Conservation (phyloP, 2,113 vertebrate genomes). For the Chlorodrepanis virens region DNA sequence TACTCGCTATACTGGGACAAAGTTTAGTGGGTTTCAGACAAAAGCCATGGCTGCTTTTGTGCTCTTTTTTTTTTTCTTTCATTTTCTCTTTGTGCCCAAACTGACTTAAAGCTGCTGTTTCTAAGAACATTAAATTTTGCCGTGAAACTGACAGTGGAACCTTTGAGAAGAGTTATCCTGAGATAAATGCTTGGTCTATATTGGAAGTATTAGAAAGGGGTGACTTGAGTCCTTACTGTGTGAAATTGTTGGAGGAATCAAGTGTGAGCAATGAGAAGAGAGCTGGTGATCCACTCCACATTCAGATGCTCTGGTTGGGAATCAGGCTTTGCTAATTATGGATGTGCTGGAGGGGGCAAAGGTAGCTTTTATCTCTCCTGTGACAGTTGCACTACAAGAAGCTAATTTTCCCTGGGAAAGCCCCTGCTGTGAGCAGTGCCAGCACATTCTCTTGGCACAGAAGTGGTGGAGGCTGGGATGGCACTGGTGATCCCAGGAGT, state of each 20-base stretch:
- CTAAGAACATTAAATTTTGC: background rate
- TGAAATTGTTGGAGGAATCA: background rate
- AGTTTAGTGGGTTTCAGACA: background rate
- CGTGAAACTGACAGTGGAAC: background rate
- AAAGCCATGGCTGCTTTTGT: background rate
- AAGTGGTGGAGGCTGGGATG: background rate
- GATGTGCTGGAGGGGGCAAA: background rate
- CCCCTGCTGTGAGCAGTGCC: background rate
- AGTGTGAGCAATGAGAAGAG: background rate
- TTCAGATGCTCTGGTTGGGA: background rate
- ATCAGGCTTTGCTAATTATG: background rate
- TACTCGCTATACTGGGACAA: background rate
- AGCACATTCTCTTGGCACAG: background rate
- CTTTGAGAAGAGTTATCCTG: background rate
- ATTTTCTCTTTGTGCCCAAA: background rate
- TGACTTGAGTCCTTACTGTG: background rate
- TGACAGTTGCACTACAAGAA: background rate
- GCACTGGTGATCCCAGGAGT: background rate
- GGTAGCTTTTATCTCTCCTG: background rate
- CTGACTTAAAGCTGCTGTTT: background rate
- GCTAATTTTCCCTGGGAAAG: background rate
- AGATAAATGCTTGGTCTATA: background rate
- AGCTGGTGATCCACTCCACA: background rate
- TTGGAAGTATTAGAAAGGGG: background rate
- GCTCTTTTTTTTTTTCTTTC: background rate